Percentiles rank a stretch among this genome's conserved stretches.
Conservation (phyloP, 2,888 invertebrate genomes). For the Raillietiella orientalis region DNA sequence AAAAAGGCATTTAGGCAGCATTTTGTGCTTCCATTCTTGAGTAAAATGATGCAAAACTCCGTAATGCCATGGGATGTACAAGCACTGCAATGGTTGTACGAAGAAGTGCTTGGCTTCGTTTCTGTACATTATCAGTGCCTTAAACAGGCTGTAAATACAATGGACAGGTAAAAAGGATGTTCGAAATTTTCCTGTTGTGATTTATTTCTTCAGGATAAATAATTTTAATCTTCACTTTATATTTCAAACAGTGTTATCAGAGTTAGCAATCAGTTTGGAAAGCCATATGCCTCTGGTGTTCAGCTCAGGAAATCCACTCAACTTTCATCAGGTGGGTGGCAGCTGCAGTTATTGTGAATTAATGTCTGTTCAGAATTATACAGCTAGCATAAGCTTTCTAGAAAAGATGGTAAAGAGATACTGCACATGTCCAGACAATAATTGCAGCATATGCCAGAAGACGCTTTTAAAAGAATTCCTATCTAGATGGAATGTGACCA, state of each 20-base stretch:
- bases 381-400: slow-evolving; percentile 39
- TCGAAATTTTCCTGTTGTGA: no score
- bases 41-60: no score
- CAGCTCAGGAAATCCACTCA: slow-evolving; percentile 65
- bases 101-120: no score
- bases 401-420: slow-evolving; percentile 21
- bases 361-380: slow-evolving; percentile 23
- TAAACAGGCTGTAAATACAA: no score
- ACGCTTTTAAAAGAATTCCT: slow-evolving; percentile 38
- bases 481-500: slow-evolving; percentile 66
- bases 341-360: background rate
- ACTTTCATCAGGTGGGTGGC: slow-evolving; percentile 30
- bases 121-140: no score
- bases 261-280: slow-evolving; percentile 23
- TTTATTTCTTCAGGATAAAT: slow-evolving; percentile 6
- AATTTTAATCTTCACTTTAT: background rate
- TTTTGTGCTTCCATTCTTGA: no score
- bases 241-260: slow-evolving; percentile 26
- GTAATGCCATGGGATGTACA: no score
- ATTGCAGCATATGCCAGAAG: no score
- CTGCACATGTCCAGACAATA: no score
- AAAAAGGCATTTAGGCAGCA: no score
- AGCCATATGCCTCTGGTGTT: slow-evolving; percentile 42
- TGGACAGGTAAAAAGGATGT: no score
- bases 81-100: no score